Conservation (phyloP, 2,888 invertebrate species). For the Aricia artaxerxes region DNA sequence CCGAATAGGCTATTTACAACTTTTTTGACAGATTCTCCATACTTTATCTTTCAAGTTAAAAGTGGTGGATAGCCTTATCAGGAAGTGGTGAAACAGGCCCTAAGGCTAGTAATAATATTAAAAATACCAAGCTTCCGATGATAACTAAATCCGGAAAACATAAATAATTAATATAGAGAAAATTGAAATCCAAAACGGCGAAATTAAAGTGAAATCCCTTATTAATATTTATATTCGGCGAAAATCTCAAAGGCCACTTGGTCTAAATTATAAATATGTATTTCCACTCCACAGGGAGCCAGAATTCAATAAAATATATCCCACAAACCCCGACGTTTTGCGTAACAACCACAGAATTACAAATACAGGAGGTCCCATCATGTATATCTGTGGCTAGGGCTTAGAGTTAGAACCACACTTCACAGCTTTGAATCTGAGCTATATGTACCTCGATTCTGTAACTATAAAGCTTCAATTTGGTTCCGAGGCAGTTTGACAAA, state of each 20-base stretch:
- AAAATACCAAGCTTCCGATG: background rate
- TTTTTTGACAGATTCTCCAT: no score
- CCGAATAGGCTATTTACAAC: no score
- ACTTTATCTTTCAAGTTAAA: no score
- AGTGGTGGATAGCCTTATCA: no score
- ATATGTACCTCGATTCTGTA: no score
- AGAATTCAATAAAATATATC: constrained; percentile 38
- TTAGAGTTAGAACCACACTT: no score
- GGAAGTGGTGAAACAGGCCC: no score
- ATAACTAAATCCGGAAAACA: background rate
- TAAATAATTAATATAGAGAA: constrained; percentile 14
- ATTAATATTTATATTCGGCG: constrained; percentile 33
- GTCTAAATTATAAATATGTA: constrained; percentile 38
- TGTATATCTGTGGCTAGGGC: no score
- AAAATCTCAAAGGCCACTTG: constrained; percentile 31
- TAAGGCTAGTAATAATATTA: background rate
- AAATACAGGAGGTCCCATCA: background rate
- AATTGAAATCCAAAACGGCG: constrained; percentile 7
- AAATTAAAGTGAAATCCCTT: constrained; percentile 25
- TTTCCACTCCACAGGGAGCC: constrained; percentile 39
- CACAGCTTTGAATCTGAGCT: no score
- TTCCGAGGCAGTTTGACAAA: no score
- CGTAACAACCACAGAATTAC: background rate
- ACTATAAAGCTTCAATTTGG: no score
- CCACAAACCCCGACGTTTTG: constrained; percentile 16